A percentile compares a stretch with the other conserved stretches of the same genome.
Evolutionary conservation across 1,140 invertebrate genomes (phyloP).

Genomic region (Heliconius eleuchia): DNA sequence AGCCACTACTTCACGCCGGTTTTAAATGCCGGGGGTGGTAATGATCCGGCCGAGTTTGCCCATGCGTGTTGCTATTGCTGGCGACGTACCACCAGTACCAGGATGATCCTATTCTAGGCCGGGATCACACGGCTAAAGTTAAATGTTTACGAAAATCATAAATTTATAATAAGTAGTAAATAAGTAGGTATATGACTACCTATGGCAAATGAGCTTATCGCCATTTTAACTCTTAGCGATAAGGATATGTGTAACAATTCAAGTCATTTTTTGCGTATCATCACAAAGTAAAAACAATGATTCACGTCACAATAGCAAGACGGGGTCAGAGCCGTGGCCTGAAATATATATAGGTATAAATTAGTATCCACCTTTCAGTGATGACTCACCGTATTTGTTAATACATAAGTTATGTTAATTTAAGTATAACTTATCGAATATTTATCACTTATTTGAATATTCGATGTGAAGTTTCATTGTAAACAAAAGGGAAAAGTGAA

Average conservation of each 20-base stretch:
- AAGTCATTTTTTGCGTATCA: conserved; percentile 1
- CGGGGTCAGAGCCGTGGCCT: conserved; percentile 6
- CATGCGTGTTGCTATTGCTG: too few species aligned
- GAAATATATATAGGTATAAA: conserved; percentile 2
- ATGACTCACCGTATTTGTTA: conserved; percentile 5
- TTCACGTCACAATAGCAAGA: not conserved
- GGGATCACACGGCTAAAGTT: too few species aligned
- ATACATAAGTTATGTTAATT: not conserved
- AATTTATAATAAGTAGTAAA: too few species aligned
- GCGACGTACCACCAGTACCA: too few species aligned
- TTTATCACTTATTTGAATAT: not conserved
- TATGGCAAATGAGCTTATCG: not conserved
- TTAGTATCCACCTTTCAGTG: not conserved
- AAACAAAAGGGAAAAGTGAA: not conserved
- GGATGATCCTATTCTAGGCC: too few species aligned
- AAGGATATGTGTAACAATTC: not conserved
- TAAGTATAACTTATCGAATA: not conserved
- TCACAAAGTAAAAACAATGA: not conserved
- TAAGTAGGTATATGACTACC: not conserved
- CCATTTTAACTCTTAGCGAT: not conserved
- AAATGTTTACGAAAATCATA: not conserved
- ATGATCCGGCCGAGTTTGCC: too few species aligned
- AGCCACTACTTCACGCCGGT: too few species aligned
- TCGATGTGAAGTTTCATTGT: not conserved
- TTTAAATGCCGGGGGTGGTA: too few species aligned